These are phyloP conservation scores for Datnioides undecimradiatus DNA, from an alignment of 2,113 vertebrate species.

Conservation along the genomic window DNA sequence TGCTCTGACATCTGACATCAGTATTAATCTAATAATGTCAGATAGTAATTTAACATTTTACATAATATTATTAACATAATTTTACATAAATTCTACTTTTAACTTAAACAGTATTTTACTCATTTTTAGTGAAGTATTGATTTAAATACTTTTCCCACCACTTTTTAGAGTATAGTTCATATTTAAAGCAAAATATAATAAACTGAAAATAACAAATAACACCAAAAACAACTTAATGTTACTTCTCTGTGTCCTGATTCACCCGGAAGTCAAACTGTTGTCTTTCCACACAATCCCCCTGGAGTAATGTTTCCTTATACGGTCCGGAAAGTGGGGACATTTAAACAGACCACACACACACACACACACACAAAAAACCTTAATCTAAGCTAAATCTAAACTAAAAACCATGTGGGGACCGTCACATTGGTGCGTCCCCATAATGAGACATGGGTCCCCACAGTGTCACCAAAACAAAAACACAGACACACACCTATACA, in stretches of 20 bases:
- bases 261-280: too few relatives aligned
- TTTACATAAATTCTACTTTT: too few relatives aligned
- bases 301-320: slow-evolving; percentile 4
- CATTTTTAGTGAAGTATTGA: too few relatives aligned
- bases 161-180: neutral
- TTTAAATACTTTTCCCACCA: neutral
- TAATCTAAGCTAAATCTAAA: neutral
- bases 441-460: slow-evolving; percentile 7
- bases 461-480: neutral
- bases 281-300: too few relatives aligned
- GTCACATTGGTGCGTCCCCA: too few relatives aligned
- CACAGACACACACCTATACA: neutral
- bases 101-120: too few relatives aligned
- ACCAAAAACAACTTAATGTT: neutral
- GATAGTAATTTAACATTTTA: too few relatives aligned
- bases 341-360: neutral
- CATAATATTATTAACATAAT: too few relatives aligned
- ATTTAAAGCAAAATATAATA: neutral
- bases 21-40: too few relatives aligned
- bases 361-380: neutral
- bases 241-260: neutral
- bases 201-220: neutral
- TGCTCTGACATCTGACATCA: too few relatives aligned
- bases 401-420: too few relatives aligned
- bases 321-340: slow-evolving; percentile 19